Conservation (phyloP, 2,888 invertebrate species). For the Pterostichus madidus region DNA sequence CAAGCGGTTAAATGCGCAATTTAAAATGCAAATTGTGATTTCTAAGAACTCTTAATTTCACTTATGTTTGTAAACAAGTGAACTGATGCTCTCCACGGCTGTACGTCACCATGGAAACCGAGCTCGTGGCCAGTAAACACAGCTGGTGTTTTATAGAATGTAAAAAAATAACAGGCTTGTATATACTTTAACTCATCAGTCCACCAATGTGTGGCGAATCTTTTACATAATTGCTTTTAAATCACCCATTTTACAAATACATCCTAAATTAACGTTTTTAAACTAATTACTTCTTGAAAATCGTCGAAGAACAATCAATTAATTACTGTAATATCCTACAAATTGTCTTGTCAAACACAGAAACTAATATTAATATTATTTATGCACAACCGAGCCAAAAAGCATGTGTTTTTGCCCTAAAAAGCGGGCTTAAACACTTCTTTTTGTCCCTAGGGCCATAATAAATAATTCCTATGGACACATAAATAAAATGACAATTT, state of each 20-base stretch:
- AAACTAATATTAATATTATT: no score
- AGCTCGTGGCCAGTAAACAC: slow-evolving; percentile 15
- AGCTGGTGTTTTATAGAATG: slow-evolving; percentile 19
- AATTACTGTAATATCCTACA: no score
- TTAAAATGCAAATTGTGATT: slow-evolving; percentile 61
- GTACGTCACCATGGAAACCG: slow-evolving; percentile 39
- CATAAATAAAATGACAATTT: no score
- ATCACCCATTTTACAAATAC: slow-evolving; percentile 1
- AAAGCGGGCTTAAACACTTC: no score
- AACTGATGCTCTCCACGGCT: slow-evolving; percentile 36
- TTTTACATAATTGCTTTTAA: slow-evolving; percentile 32
- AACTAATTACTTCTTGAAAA: slow-evolving; percentile 9
- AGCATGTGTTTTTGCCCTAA: no score
- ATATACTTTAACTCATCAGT: slow-evolving; percentile 10
- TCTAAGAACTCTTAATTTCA: slow-evolving; percentile 62
- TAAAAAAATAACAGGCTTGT: slow-evolving; percentile 41
- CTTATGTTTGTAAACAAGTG: slow-evolving; percentile 63
- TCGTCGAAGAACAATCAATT: no score
- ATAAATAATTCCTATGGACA: no score
- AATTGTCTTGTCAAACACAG: no score
- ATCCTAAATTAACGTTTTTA: slow-evolving; percentile 9
- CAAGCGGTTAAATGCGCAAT: slow-evolving; percentile 49
- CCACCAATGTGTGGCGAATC: slow-evolving; percentile 8
- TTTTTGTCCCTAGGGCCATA: no score
- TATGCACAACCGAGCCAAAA: no score